Base-by-base conservation (phyloP, 2,797 vertebrate genomes). In the Dromococcyx pavoninus region DNA sequence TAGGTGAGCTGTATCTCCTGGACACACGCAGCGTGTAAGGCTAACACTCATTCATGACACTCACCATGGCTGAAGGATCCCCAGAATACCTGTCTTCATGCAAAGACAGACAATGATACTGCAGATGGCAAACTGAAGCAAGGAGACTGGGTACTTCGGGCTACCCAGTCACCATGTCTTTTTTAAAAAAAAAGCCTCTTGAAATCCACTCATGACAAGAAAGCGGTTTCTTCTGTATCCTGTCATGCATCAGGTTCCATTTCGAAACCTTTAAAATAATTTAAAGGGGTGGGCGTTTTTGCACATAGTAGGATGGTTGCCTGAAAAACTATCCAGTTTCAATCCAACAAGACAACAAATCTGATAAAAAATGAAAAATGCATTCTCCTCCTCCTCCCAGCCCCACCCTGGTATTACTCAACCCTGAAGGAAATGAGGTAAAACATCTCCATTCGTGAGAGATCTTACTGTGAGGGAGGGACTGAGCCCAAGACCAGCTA, bases 361-460 rank as follows among this genome's bases (percentile, higher is more conserved):
- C 51, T 39, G 30, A 37, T 5, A 8, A 37, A 48, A 66, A 46
- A 39, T 17, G 50, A 54, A 18, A 17, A 60, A 35, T 46, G 16
- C 41, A 51, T 66, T 88, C 9, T 90, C 39, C 44, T 66, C 81
- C 82, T 39, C 70, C 30, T 22, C 57, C 50, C 50, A 78, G n/a
- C 69, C 83, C 76, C 91, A 91, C 88, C 84, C 90, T 66, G 30
- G 11, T 75, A 69, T 90, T 94, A 90, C 73, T 91, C 66, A 93
- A 76, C 46, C 27, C 82, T 84, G 43, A 79, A 93, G 65, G 74
- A 96, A 88, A 92, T 9, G 32, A 60, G 82, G 56, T 89, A 67
- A 75, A 94, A 50, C 14, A 65, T n/a, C 70, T 76, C 83, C 15
- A 17, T 33, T 72, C 56, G 46, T 41, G 41, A 83, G 37, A 93